Evolutionary conservation across 2,797 vertebrate genomes (phyloP).

Genomic region (Thripadectes ignobilis): DNA sequence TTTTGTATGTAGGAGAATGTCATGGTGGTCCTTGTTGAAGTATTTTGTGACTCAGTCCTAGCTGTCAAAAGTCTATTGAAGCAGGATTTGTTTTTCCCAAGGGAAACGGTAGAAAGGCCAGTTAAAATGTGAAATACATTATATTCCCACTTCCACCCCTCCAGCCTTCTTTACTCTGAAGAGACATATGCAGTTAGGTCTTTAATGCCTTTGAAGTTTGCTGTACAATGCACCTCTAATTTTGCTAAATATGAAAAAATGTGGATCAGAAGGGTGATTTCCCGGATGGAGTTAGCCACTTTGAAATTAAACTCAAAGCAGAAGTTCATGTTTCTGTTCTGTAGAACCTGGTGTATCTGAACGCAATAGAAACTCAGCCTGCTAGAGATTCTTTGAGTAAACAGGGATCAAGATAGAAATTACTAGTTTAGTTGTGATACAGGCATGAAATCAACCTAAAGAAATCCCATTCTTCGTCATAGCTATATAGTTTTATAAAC

Average conservation of each 20-base stretch:
- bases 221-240: neutral
- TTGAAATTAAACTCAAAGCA: neutral
- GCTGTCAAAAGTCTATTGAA: neutral
- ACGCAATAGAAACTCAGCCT: neutral
- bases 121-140: neutral
- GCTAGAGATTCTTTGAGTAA: neutral
- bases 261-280: neutral
- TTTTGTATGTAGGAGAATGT: neutral
- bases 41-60: neutral
- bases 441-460: neutral
- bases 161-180: neutral
- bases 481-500: neutral
- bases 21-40: neutral
- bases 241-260: neutral
- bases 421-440: neutral
- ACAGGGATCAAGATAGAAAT: neutral
- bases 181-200: neutral
- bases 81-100: neutral
- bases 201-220: neutral
- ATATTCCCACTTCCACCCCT: accelerated
- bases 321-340: neutral
- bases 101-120: neutral
- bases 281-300: neutral
- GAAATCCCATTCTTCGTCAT: neutral
- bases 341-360: neutral